These are phyloP conservation scores for Ivindomyrus marchei DNA, from an alignment of 2,113 vertebrate genomes.

Conservation along the genomic window DNA sequence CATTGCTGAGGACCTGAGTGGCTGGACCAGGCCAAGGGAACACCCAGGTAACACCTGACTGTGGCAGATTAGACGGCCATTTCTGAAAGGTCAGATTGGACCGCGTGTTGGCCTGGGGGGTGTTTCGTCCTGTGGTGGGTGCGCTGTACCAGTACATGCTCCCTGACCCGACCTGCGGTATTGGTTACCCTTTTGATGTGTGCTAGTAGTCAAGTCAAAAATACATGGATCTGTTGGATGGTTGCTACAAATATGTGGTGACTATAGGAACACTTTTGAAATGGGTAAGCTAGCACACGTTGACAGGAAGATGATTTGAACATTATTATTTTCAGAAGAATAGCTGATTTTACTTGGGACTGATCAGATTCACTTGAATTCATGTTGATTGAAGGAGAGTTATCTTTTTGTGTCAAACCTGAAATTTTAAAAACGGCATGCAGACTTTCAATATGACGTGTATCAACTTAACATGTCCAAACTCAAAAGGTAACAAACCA, in stretches of 20 bases:
- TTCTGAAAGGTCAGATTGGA: too few species aligned
- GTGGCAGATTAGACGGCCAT: too few species aligned
- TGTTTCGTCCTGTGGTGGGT: too few species aligned
- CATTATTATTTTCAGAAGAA: background rate
- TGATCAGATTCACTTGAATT: background rate
- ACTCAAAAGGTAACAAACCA: background rate
- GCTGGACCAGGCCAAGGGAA: too few species aligned
- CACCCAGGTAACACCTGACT: too few species aligned
- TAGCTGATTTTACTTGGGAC: background rate
- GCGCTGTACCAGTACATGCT: too few species aligned
- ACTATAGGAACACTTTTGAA: background rate
- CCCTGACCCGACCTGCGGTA: background rate
- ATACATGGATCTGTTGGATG: background rate
- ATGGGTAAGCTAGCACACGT: background rate
- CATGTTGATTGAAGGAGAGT: background rate
- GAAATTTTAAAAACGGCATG: background rate
- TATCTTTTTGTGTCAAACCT: background rate
- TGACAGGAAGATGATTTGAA: background rate
- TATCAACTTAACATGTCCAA: background rate
- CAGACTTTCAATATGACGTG: background rate
- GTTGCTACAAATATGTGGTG: background rate
- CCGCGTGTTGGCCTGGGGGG: too few species aligned
- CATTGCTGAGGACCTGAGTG: too few species aligned
- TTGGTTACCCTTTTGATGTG: background rate
- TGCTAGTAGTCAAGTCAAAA: background rate